phyloP scores from a whole-genome alignment of 1,140 invertebrate species.

The Zophobas atratus region DNA sequence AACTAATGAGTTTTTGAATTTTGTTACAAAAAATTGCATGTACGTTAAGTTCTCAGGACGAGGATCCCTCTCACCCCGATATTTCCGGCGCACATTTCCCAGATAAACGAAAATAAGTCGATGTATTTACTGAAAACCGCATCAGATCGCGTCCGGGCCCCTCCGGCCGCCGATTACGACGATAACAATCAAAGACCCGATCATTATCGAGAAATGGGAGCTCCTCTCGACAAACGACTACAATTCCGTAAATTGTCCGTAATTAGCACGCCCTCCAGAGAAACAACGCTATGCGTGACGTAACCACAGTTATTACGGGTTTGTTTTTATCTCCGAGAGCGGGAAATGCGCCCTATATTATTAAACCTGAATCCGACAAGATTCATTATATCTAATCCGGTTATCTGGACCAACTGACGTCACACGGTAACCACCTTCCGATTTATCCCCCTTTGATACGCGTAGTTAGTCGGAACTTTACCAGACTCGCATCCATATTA shows the following conservation, averaged over 20 bases:
- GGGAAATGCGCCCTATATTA: constrained; percentile 21
- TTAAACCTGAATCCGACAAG: constrained; percentile 33
- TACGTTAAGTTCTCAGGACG: too few species aligned
- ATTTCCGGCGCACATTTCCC: too few species aligned
- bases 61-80: too few species aligned
- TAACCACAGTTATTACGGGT: constrained; percentile 22
- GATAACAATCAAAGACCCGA: too few species aligned
- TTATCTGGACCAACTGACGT: constrained; percentile 54
- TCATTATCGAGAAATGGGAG: background rate
- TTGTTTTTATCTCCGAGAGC: constrained; percentile 16
- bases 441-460: constrained; percentile 53
- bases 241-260: too few species aligned
- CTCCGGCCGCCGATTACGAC: too few species aligned
- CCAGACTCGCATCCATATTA: constrained; percentile 25
- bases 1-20: too few species aligned
- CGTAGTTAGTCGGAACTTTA: constrained; percentile 26
- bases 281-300: background rate
- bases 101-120: too few species aligned
- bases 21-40: too few species aligned
- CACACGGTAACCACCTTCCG: constrained; percentile 48
- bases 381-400: constrained; percentile 51
- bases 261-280: constrained; percentile 7
- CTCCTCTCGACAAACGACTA: background rate
- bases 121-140: too few species aligned
- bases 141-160: too few species aligned